Evolutionary conservation across 2,888 invertebrate species (phyloP).

Genomic region (Metalampra italica): DNA sequence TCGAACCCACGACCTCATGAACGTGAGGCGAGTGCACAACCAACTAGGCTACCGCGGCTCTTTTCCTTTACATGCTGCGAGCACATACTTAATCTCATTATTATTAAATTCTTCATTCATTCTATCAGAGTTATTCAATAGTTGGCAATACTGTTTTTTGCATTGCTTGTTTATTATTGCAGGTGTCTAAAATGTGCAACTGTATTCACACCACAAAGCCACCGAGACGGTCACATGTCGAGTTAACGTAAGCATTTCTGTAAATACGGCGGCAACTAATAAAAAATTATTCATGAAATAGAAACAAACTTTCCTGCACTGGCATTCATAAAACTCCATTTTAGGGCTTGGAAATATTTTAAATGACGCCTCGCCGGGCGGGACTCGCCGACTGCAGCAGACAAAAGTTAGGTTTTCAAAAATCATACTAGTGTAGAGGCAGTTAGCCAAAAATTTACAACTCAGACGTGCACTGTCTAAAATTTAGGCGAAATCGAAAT

Average conservation of each 20-base stretch:
- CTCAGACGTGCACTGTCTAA: conserved; percentile 39
- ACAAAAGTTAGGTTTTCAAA: conserved; percentile 61
- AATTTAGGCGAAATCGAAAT: conserved; percentile 13
- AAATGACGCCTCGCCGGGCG: conserved; percentile 44
- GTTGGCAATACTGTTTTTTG: no score
- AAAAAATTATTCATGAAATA: background rate
- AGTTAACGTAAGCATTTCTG: background rate
- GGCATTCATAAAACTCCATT: conserved; percentile 54
- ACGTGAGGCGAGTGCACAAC: no score
- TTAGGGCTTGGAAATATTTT: conserved; percentile 37
- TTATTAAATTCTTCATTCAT: no score
- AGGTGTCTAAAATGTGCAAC: no score
- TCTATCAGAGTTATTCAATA: no score
- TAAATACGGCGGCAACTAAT: background rate
- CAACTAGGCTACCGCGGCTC: no score
- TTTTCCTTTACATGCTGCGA: no score
- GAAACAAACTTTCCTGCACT: conserved; percentile 41
- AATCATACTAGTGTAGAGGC: conserved; percentile 43
- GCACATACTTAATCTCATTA: no score
- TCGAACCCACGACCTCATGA: no score
- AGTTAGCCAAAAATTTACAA: conserved; percentile 55
- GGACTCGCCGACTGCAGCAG: conserved; percentile 28
- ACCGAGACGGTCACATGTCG: no score
- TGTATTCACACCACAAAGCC: background rate
- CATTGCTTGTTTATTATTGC: no score